Base-by-base conservation (phyloP, 2,888 invertebrate species). In the Apeira syringaria region DNA sequence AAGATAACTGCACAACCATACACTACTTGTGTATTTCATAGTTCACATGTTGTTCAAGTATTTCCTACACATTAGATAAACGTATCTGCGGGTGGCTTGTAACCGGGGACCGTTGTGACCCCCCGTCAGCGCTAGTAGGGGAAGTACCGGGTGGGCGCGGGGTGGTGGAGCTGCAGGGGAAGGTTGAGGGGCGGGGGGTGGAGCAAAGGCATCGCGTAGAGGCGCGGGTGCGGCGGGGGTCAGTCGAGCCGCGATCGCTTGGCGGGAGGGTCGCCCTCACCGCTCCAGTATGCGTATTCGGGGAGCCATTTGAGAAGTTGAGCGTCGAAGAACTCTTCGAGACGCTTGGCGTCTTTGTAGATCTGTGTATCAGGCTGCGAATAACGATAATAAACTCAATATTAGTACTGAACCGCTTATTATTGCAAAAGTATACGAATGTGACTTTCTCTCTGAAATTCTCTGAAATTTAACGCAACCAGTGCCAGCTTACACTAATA, bases 321-420 rank as follows among this genome's bases (percentile, higher is more conserved):
- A 66, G 94, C 93, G 67, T 96, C 96, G 76, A 97, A 96, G 87
- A 96, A 96, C 80, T 94, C 94, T 77, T 97, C 96, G 63, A 97
- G 91, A 50, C 93, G 93, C 76, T 94, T 94, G 27, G 95, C 96
- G 82, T 96, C 95, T 64, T 92, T 92, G 83, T 93, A 94, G 27
- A 96, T 92, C 72, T 93, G 93, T 8, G 94, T 94, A 56, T 95
- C 95, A 64, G 93, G 92, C 96, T 96, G 77, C n/a, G 55, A 6
- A 8, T 27, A 11, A 24, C 24, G 5, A 8, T 9, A 25, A n/a
- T n/a, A n/a, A n/a, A n/a, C n/a, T n/a, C n/a, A n/a, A n/a, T n/a
- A n/a, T n/a, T n/a, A n/a, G n/a, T n/a, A n/a, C n/a, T n/a, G n/a
- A n/a, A n/a, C n/a, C n/a, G n/a, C n/a, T n/a, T n/a, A n/a, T n/a